phyloP scores from a whole-genome alignment of 1,140 invertebrate genomes.

The Zelostemma sp. region DNA sequence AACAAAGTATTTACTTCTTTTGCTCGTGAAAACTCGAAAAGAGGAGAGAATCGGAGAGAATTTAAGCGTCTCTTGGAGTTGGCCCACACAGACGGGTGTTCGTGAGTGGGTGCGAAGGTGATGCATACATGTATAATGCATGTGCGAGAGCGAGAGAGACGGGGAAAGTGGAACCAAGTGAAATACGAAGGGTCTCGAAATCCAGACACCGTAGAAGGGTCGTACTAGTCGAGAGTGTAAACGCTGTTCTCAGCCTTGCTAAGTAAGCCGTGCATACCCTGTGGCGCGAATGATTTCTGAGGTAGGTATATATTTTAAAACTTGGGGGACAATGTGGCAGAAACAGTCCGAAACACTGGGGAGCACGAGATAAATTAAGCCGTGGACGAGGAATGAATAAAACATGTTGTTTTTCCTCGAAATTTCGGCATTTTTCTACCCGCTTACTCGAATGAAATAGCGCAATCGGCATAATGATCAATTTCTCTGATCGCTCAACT shows the following conservation, averaged over 20 bases:
- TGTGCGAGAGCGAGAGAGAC: conserved; percentile 3
- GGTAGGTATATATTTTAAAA: conserved; percentile 6
- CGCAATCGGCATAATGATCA: too few species aligned
- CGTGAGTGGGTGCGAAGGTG: conserved; percentile 12
- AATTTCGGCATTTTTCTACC: too few species aligned
- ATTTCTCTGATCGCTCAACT: too few species aligned
- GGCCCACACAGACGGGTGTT: conserved; percentile 7
- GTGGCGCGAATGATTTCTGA: conserved; percentile 8
- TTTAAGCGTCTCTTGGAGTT: conserved; percentile 9
- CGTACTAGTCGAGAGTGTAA: conserved; percentile 14
- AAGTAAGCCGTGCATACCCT: conserved; percentile 8
- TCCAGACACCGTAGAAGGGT: conserved; percentile 11
- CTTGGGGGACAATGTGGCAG: background rate
- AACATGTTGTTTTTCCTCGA: too few species aligned
- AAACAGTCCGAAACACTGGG: too few species aligned
- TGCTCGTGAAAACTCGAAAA: background rate
- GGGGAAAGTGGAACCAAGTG: conserved; percentile 2
- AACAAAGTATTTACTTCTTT: conserved; percentile 10
- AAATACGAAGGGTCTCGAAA: conserved; percentile 13
- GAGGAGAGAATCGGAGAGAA: conserved; percentile 12
- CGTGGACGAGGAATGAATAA: too few species aligned
- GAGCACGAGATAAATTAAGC: too few species aligned
- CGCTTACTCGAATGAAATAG: too few species aligned
- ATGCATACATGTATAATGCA: conserved; percentile 9
- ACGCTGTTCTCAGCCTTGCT: conserved; percentile 2